phyloP scores from a whole-genome alignment of 2,888 invertebrate genomes.

The Cheilosia vulpina region DNA sequence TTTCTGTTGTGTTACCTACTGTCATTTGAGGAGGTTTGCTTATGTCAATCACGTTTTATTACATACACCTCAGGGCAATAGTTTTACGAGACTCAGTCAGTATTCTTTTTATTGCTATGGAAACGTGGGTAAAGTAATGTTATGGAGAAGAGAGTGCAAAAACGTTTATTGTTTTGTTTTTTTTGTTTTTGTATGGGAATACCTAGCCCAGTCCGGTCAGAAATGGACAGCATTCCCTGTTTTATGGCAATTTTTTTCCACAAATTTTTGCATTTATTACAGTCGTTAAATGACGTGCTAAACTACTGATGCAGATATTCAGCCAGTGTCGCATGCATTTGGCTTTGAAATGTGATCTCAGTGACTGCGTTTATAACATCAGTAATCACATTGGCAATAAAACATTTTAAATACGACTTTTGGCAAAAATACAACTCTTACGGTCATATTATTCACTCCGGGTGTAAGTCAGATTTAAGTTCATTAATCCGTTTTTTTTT shows the following conservation, averaged over 20 bases:
- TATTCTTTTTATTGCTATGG: conserved; percentile 21
- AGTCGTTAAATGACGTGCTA: no score
- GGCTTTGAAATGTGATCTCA: no score
- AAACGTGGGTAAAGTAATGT: no score
- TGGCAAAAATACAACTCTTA: no score
- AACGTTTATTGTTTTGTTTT: conserved; percentile 13
- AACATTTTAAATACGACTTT: no score
- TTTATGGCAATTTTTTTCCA: neutral
- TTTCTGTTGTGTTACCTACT: neutral
- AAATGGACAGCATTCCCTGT: neutral
- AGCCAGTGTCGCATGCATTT: no score
- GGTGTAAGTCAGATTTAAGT: no score
- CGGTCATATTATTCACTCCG: no score
- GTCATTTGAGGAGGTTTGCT: conserved; percentile 15
- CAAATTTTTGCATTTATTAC: neutral
- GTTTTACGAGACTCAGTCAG: conserved; percentile 33
- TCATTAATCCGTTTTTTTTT: no score
- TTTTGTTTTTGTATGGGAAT: neutral
- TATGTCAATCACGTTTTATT: conserved; percentile 45
- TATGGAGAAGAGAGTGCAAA: conserved; percentile 26
- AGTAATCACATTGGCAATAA: no score
- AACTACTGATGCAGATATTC: no score
- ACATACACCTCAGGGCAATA: conserved; percentile 33
- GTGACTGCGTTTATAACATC: no score
- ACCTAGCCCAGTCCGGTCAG: neutral